phyloP scores from a whole-genome alignment of 1,140 invertebrate species.

The Drosophila pectinifera region DNA sequence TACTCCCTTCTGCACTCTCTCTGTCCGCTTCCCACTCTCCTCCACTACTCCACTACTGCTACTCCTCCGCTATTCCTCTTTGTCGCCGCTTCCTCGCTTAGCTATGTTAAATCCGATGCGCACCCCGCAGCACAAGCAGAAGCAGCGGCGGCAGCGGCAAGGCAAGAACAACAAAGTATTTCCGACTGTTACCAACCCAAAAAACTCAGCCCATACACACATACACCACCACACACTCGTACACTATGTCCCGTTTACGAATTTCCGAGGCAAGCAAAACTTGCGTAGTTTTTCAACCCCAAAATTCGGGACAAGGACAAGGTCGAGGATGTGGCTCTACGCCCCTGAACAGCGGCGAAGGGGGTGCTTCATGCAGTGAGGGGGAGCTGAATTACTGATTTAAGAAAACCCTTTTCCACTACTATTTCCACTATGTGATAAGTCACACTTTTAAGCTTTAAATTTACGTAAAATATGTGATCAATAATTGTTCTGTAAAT shows the following conservation, averaged over 20 bases:
- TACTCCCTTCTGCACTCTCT: not conserved
- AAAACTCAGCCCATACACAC: conserved; percentile 27
- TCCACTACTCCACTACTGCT: too few relatives aligned
- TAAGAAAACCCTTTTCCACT: not conserved
- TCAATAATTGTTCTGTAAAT: not conserved
- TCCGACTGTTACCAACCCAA: conserved; percentile 66
- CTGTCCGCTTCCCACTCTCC: not conserved
- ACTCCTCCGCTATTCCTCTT: conserved; percentile 14
- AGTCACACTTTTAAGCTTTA: not conserved
- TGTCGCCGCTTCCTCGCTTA: conserved; percentile 20
- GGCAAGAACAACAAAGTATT: conserved; percentile 28
- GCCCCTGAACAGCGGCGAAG: conserved; percentile 6
- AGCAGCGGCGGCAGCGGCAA: conserved; percentile 12
- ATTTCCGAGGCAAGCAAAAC: conserved; percentile 36
- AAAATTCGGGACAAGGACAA: conserved; percentile 53
- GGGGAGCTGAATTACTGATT: not conserved
- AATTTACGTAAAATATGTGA: not conserved
- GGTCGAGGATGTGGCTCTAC: conserved; percentile 46
- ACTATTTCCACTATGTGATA: too few relatives aligned
- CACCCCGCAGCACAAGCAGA: conserved; percentile 48
- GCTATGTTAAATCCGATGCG: conserved; percentile 57
- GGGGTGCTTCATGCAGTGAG: not conserved
- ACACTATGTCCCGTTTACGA: conserved; percentile 58
- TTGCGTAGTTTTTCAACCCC: conserved; percentile 68
- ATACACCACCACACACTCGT: not conserved